Evolutionary conservation across 2,888 invertebrate genomes (phyloP).

Genomic region (Fragum whitleyi): DNA sequence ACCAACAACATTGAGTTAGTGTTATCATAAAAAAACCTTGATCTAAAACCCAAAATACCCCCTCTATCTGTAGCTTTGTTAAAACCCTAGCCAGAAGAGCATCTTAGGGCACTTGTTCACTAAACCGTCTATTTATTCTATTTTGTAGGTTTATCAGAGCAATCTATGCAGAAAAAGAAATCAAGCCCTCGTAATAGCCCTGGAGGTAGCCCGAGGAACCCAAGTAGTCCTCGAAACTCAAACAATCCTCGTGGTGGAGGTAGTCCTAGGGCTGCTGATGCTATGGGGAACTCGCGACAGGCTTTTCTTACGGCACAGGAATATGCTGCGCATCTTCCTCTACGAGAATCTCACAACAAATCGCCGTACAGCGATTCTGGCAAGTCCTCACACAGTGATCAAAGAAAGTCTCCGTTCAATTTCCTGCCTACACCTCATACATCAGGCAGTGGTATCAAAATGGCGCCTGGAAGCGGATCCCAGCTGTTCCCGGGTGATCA

Average conservation of each 20-base stretch:
- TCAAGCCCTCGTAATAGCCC: constrained; percentile 65
- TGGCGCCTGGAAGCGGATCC: not conserved
- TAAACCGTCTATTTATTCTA: not conserved
- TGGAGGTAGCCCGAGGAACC: constrained; percentile 59
- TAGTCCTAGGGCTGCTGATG: constrained; percentile 37
- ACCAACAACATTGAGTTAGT: too few relatives aligned
- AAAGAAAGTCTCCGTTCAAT: constrained; percentile 58
- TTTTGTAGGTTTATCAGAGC: constrained; percentile 52
- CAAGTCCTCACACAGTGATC: constrained; percentile 48
- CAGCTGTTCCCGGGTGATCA: constrained; percentile 4
- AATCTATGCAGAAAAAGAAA: constrained; percentile 65
- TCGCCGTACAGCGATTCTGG: constrained; percentile 50
- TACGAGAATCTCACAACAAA: constrained; percentile 59
- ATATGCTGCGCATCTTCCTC: constrained; percentile 53
- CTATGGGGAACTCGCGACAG: constrained; percentile 30
- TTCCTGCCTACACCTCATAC: constrained; percentile 42
- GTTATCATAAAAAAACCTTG: too few relatives aligned
- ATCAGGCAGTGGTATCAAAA: constrained; percentile 20
- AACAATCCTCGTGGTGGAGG: constrained; percentile 53
- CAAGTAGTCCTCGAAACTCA: constrained; percentile 54
- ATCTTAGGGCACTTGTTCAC: not conserved
- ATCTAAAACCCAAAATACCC: too few relatives aligned
- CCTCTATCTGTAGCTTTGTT: too few relatives aligned
- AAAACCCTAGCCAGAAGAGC: not conserved
- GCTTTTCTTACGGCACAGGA: constrained; percentile 57